Evolutionary conservation across 2,888 invertebrate genomes (phyloP), one percentile per base, ranked within the genome.

Genomic region (Lasioglossum oenotherae): DNA sequence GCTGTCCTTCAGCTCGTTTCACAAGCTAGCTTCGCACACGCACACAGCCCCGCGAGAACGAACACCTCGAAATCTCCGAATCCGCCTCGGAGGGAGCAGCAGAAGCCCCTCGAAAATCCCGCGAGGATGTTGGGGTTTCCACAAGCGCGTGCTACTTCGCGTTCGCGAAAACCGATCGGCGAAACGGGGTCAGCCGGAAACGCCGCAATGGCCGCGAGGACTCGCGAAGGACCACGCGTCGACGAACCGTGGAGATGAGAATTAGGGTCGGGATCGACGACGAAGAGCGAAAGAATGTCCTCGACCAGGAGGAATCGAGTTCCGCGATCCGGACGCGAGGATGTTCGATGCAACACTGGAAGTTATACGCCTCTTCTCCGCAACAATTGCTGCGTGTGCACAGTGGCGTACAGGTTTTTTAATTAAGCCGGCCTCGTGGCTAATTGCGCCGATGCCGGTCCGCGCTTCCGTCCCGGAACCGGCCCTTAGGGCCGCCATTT

Each of bases 261-360:
- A 57, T 27, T 69, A 4, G 4, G 23, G 6, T 44, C 72, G 27
- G 8, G 27, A 27, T 31, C 35, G 8, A 19, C 19, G 38, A 23
- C 10, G 19, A 19, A 35, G 69, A 38, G 10, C 31, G 64, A 16
- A 27, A 64, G 35, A 69, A 67, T 1, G 10, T 6, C 46, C 41
- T 10, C 44, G 12, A 38, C 60, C 38, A 71, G 69, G 53, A 72
- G 76, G 60, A 72, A 73, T 64, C 41, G 53, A 5, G 74, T 85
- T 71, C 73, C 82, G 71, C 88, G 89, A 91, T 87, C 90, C 90
- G 86, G 84, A 90, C 93, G 90, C 92, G 91, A 92, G 93, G 93
- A 93, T 94, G 94, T 92, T 93, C 94, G 92, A 94, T 93, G 94
- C 92, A 89, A 92, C 91, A 95, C 95, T 95, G 93, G 86, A 91